Evolutionary conservation across 2,797 vertebrate species (phyloP).

Genomic region (Sphenopsis melanotis): DNA sequence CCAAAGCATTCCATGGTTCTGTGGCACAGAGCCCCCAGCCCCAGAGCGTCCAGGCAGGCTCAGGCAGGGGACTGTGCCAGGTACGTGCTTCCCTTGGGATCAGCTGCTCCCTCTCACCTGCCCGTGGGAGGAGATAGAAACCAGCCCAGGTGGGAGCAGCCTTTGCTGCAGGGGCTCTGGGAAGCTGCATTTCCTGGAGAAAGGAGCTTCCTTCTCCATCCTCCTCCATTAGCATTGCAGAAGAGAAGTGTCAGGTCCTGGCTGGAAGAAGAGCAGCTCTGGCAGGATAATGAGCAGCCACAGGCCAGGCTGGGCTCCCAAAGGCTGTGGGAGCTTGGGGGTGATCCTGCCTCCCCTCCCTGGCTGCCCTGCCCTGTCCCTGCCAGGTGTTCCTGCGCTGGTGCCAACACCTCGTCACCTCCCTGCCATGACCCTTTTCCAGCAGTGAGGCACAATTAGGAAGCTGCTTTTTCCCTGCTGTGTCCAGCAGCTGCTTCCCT

Average conservation of each 20-base stretch:
- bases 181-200: neutral
- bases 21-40: neutral
- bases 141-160: neutral
- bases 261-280: neutral
- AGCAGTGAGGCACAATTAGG: neutral
- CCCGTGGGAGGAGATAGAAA: neutral
- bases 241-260: neutral
- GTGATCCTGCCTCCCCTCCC: neutral
- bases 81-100: neutral
- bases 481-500: constrained; percentile 16
- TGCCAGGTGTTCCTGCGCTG: neutral
- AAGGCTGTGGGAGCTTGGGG: neutral
- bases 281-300: fast-evolving
- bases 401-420: neutral
- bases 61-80: neutral
- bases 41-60: fast-evolving
- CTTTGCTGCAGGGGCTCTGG: neutral
- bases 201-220: neutral
- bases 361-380: neutral
- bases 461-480: neutral
- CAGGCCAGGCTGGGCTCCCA: neutral
- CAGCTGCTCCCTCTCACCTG: neutral
- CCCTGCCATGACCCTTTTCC: neutral
- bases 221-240: neutral
- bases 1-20: neutral